A percentile compares a stretch with the other conserved stretches of the same genome.
Evolutionary conservation across 2,113 vertebrate genomes (phyloP).

Genomic region (Colinus virginianus): DNA sequence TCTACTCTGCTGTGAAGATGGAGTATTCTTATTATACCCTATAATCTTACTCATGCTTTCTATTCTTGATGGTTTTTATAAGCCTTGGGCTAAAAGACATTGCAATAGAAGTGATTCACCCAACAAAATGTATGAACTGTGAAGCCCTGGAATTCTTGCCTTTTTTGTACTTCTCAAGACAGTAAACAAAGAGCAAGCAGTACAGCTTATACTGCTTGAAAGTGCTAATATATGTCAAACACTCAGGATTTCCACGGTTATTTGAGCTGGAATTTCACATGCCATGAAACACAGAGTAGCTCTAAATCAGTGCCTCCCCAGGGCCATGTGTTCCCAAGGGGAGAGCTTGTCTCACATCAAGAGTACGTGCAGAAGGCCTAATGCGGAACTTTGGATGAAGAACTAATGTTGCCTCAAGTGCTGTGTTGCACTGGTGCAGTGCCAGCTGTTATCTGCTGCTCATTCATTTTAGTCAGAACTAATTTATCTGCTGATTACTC

Average conservation of each 20-base stretch:
- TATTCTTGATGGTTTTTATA: constrained; percentile 17
- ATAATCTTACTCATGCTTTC: constrained; percentile 44
- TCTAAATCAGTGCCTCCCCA: neutral
- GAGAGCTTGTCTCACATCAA: accelerated
- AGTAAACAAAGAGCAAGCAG: neutral
- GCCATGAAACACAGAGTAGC: neutral
- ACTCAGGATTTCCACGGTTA: neutral
- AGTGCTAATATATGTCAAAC: neutral
- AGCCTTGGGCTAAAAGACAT: constrained; percentile 20
- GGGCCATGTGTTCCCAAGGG: neutral
- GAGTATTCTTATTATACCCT: constrained; percentile 20
- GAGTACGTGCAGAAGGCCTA: neutral
- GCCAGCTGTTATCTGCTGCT: constrained; percentile 29
- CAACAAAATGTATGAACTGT: neutral
- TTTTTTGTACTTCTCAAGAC: neutral
- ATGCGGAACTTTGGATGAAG: neutral
- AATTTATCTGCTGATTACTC: neutral
- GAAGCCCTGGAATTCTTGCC: neutral
- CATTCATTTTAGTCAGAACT: neutral
- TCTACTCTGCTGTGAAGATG: neutral
- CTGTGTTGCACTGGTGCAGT: neutral
- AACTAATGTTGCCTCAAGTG: neutral
- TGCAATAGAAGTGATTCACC: constrained; percentile 1
- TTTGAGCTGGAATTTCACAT: constrained; percentile 9
- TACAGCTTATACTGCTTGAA: neutral